Base-by-base conservation (phyloP, 2,113 vertebrate genomes). In the Spea bombifrons region DNA sequence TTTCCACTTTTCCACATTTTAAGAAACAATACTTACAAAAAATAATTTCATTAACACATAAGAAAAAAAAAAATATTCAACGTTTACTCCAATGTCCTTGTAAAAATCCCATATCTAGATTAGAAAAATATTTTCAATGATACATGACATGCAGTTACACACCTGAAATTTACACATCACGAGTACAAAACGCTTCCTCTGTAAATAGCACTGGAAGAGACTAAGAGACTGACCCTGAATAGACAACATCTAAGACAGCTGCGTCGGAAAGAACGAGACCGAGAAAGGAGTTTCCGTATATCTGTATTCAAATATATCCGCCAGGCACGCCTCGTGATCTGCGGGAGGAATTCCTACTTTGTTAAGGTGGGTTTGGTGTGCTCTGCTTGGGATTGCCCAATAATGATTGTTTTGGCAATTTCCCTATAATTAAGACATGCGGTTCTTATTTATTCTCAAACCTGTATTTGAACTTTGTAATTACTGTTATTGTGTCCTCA, bases 11-110 rank as follows among this genome's bases (percentile, higher is more conserved):
- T 66, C 49, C 78, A 80, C 78, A 44, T 66, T 80, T 74, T 80
- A 68, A 74, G 78, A 80, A 80, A 80, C 78, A 68, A 68, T 74
- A 80, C 78, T 80, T 80, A 80, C 78, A 80, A 80, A 80, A 80
- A 80, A 80, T 80, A 74, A 73, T 74, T 55, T 80, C 64, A 66
- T 73, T 79, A 48, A 74, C 78, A 80, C 65, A 68, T 68, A 49
- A 80, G 78, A 67, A 71, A 70, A 59, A n/a, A 52, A 52, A 59
- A 80, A 68, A 80, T 80, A 79, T 73, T 79, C 43, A 80, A 74
- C 71, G 73, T 17, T 72, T 68, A 80, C 69, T 17, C 50, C 16
- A 17, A 55, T 30, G 68, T 7, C 57, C 73, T 74, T 80, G 78
- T 80, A 80, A 71, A 80, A 80, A 80, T 65, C 71, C 52, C 66